Evolutionary conservation across 2,888 invertebrate species (phyloP), one percentile per base, ranked within the genome.

Genomic region (Tinea semifulvella): DNA sequence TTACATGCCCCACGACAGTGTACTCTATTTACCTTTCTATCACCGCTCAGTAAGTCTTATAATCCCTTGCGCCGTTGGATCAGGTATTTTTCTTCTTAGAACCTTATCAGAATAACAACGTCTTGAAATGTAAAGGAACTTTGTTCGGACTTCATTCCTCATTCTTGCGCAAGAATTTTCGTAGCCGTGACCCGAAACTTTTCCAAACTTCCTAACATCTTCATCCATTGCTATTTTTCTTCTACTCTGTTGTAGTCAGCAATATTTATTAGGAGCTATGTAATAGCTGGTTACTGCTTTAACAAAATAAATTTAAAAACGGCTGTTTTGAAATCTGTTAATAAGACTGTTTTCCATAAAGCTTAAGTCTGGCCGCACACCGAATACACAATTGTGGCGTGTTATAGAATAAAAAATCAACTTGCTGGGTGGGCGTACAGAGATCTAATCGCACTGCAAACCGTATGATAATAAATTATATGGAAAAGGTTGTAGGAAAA

Each of bases 71-170:
- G 16, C 10, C 17, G 36, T 36, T n/a, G 36, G 36, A 36, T 36
- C 36, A 36, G 36, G 17, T 36, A 18, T 18, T 31, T 31, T 31
- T 31, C 22, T 22, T 22, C 7, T 36, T 36, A 17, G 17, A 18
- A 36, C 36, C 18, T 36, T 36, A 36, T 36, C 36, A 10, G 18
- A 36, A 36, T 36, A 36, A 36, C 36, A 36, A 36, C 16, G 36
- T 36, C 13, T 31, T 22, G 17, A 5, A 18, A 16, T 13, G 17
- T 14, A 3, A 35, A 35, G 16, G 35, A 14, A 35, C 35, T 35
- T 13, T 16, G 14, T 35, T n/a, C 18, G 5, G 17, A 14, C 16
- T 14, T 18, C 18, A 36, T 14, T 36, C 18, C 16, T 36, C 16
- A 7, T 18, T 16, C 36, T 36, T 36, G 4, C 36, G 36, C 18